Percentiles rank a stretch among this genome's conserved stretches.
Conservation (phyloP, 2,113 vertebrate genomes). For the Caretta caretta region DNA sequence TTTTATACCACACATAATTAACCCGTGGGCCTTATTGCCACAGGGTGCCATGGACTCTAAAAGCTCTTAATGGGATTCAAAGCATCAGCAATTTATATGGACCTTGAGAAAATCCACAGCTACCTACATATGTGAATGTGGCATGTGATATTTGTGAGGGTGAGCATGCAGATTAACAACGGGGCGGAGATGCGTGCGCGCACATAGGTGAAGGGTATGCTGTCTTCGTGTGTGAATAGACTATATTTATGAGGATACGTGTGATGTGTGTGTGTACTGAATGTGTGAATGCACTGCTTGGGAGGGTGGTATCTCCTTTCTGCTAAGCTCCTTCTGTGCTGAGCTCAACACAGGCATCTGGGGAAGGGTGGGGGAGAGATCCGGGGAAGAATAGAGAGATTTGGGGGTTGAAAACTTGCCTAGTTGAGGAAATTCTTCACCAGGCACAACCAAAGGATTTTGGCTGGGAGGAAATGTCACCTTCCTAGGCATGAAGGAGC, state of each 20-base stretch:
- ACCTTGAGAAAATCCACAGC: not conserved
- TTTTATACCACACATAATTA: not conserved
- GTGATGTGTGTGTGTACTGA: not conserved
- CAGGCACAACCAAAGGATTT: slow-evolving; percentile 55
- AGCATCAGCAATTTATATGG: not conserved
- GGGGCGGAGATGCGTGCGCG: too few relatives aligned
- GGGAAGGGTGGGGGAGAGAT: slow-evolving; percentile 29
- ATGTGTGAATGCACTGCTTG: not conserved
- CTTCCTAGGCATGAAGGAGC: slow-evolving; percentile 34
- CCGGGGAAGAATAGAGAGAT: slow-evolving; percentile 18
- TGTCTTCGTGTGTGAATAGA: not conserved
- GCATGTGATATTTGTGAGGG: not conserved
- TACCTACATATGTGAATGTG: not conserved
- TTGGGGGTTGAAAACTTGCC: slow-evolving; percentile 46
- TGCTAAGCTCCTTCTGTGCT: not conserved
- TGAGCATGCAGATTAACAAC: not conserved
- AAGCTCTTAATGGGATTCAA: not conserved
- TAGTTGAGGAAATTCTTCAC: slow-evolving; percentile 17
- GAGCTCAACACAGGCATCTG: not conserved
- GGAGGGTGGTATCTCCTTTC: slow-evolving; percentile 2
- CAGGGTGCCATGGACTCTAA: not conserved
- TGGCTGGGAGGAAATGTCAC: slow-evolving; percentile 44
- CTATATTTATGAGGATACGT: not conserved
- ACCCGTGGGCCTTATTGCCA: not conserved
- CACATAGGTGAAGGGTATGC: not conserved